Conservation (phyloP, 1,140 invertebrate genomes). For the Cylas formicarius region DNA sequence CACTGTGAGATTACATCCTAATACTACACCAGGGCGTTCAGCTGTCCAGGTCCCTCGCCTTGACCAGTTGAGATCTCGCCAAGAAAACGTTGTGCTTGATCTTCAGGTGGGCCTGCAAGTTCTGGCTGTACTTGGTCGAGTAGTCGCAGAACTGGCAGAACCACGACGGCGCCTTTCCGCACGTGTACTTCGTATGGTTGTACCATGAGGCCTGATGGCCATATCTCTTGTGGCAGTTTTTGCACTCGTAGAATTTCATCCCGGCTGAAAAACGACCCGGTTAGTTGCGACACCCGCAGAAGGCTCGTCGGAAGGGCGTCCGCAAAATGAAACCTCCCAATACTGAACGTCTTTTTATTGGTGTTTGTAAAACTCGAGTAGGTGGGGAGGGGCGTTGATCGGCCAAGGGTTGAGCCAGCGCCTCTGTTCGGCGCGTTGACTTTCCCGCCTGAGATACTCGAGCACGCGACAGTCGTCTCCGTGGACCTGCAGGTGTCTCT, state of each 20-base stretch:
- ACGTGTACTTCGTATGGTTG: slow-evolving; percentile 59
- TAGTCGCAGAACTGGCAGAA: slow-evolving; percentile 41
- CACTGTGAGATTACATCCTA: too few species aligned
- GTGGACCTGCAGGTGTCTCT: slow-evolving; percentile 40
- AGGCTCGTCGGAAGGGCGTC: too few species aligned
- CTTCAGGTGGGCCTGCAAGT: slow-evolving; percentile 16
- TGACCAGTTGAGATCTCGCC: too few species aligned
- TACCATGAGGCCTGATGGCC: slow-evolving; percentile 48
- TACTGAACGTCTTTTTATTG: too few species aligned
- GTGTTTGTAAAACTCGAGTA: too few species aligned
- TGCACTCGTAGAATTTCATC: slow-evolving; percentile 50
- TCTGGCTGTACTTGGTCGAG: slow-evolving; percentile 14
- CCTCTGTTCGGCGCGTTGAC: slow-evolving; percentile 6
- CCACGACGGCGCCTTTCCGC: slow-evolving; percentile 57
- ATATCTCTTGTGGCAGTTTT: slow-evolving; percentile 50
- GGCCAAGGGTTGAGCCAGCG: too few species aligned
- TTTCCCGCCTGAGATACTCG: slow-evolving; percentile 14
- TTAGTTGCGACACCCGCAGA: too few species aligned
- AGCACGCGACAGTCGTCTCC: slow-evolving; percentile 14
- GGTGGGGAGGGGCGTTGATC: background rate
- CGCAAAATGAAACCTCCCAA: too few species aligned
- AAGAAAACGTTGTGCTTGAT: slow-evolving; percentile 26
- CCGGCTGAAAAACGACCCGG: too few species aligned
- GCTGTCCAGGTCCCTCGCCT: slow-evolving; percentile 22
- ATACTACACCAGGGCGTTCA: too few species aligned